Evolutionary conservation across 2,113 vertebrate species (phyloP).

Genomic region (Pelodiscus sinensis): DNA sequence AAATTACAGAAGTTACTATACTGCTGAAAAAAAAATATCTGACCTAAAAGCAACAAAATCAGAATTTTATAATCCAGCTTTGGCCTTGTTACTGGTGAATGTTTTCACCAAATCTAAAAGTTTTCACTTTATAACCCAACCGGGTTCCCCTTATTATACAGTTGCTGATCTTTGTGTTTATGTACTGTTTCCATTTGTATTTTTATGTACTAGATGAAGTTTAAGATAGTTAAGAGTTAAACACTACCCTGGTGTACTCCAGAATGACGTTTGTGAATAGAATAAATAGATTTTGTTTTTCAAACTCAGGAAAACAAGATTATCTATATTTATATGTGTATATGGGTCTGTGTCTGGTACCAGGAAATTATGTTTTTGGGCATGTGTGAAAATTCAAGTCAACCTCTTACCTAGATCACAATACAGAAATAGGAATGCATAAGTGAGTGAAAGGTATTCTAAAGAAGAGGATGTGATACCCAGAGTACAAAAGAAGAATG

Average conservation of each 20-base stretch:
- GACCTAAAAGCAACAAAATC: not conserved
- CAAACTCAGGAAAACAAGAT: not conserved
- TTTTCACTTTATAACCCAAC: not conserved
- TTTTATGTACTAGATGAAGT: not conserved
- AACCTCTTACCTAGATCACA: not conserved
- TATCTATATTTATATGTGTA: not conserved
- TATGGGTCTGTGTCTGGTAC: not conserved
- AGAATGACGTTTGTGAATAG: not conserved
- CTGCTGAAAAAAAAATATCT: not conserved
- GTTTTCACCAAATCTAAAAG: not conserved
- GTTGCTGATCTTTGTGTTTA: not conserved
- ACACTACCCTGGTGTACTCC: not conserved
- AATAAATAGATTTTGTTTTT: not conserved
- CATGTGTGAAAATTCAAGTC: fast-evolving
- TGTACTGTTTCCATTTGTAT: slow-evolving; percentile 30
- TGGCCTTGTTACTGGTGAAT: not conserved
- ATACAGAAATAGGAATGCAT: not conserved
- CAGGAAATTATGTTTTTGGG: not conserved
- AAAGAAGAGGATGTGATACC: not conserved
- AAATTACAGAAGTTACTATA: not conserved
- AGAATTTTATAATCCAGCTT: not conserved
- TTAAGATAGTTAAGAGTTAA: not conserved
- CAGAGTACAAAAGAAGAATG: no score
- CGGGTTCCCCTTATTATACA: not conserved
- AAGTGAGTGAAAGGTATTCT: fast-evolving